Evolutionary conservation across 1,140 invertebrate species (phyloP), one percentile per base, ranked within the genome.

Genomic region (Drosophila truncata): DNA sequence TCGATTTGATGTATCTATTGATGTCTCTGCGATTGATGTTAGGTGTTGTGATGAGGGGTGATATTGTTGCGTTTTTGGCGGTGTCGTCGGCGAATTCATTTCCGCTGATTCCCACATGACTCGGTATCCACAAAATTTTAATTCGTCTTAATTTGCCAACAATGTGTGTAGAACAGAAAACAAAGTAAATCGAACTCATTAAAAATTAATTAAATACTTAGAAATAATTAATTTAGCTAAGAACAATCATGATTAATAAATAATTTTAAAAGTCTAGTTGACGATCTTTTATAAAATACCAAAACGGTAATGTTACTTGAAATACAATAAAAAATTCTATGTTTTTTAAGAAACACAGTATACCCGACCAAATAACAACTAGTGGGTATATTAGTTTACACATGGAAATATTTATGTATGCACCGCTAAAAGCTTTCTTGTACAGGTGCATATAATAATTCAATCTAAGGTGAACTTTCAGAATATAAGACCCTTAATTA

Each of bases 321-420:
- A 33, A 9, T 9, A 29, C 25, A 31, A 3, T 13, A 13, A 13
- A 4, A 18, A 3, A 5, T 9, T 11, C 2, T 0, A 27, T 20
- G 6, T 18, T 8, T 33, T 14, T 11, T 13, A 9, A 16, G 9
- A 18, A 14, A n/a, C 37, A 1, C 14, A 29, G 7, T 4, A 23
- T 59, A 23, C 23, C 23, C 18, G 16, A 20, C 7, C n/a, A 14
- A 16, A 16, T 27, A 23, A 23, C 7, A 31, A 18, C 27, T 14
- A 31, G 35, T 60, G 14, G 25, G 25, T 39, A 29, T 3, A 58
- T 29, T 13, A 23, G 29, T 59, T 64, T 39, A 59, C 55, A 60
- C 54, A 65, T 23, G 27, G 25, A 65, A 69, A 31, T 69, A 66
- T 65, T 50, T 69, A 41, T 69, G 65, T 65, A 69, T 69, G 65